Evolutionary conservation across 2,113 vertebrate species (phyloP), one percentile per base, ranked within the genome.

Genomic region (Perca flavescens): DNA sequence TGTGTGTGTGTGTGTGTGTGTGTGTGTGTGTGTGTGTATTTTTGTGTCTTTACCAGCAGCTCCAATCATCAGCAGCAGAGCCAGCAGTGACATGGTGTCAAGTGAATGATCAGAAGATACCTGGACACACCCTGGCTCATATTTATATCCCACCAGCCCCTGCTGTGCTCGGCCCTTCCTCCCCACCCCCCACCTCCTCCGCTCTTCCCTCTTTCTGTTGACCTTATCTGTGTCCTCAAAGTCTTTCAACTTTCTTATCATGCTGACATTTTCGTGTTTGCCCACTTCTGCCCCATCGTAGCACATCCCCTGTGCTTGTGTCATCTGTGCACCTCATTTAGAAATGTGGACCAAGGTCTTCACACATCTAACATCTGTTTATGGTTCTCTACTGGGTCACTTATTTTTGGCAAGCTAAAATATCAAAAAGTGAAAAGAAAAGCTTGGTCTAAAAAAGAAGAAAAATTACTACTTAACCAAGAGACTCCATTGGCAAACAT

Each of bases 51-150:
- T 85, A 93, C 93, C 93, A 86, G 94, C 93, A 93, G 92, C 91
- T 88, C 92, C 94, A 2, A 94, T 82, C 83, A 87, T 69, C 91
- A 89, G 76, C 76, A 95, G 67, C 80, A 95, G 73, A 90, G 91
- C 87, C 66, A 95, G 87, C 36, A 92, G 83, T 79, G 14, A 93
- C 83, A 81, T 95, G 74, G 68, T 93, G 83, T 90, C 90, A 66
- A 40, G 65, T 78, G 71, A 76, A 67, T 25, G 62, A 83, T 80
- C 86, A 89, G 88, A 87, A 88, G 83, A 82, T 77, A 86, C 72
- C 80, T 50, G 58, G 49, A 71, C 69, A 62, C 53, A 25, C 47
- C 28, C 34, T 4, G 15, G 68, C 73, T 78, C 13, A 22, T 81
- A 91, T 93, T 93, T 93, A 91, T 91, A 91, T 47, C 69, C 77